Conservation (phyloP, 2,797 vertebrate species). For the Macrochelys suwanniensis region DNA sequence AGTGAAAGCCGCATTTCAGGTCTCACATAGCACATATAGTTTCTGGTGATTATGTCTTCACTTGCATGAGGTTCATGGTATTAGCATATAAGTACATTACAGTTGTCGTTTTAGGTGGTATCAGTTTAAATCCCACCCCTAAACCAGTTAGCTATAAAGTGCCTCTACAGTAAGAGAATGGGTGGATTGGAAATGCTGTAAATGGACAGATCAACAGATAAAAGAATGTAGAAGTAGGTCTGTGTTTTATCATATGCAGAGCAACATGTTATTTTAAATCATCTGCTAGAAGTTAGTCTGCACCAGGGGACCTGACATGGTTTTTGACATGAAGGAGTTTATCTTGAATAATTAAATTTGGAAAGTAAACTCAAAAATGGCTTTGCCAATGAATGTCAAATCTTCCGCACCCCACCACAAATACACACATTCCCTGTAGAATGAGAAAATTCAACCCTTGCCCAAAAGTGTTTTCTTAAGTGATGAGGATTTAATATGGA, state of each 20-base stretch:
- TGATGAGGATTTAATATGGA: not conserved
- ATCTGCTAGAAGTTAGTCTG: not conserved
- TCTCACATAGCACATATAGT: not conserved
- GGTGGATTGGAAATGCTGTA: not conserved
- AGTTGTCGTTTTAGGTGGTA: not conserved
- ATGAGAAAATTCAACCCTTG: not conserved
- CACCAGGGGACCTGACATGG: no score
- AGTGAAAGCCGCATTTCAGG: not conserved
- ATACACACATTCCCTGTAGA: not conserved
- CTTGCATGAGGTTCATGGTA: not conserved
- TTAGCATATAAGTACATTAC: not conserved
- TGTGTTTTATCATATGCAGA: not conserved
- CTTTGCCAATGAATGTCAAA: not conserved
- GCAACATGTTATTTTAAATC: not conserved
- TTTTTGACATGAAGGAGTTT: not conserved
- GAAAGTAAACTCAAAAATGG: conserved; percentile 15
- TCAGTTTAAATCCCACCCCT: not conserved
- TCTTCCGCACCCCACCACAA: not conserved
- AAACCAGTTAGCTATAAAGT: not conserved
- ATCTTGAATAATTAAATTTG: not conserved
- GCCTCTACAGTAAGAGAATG: not conserved
- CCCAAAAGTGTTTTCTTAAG: not conserved
- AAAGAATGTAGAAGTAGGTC: not conserved
- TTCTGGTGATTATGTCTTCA: not conserved
- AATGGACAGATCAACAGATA: not conserved